Percentiles rank a stretch among this genome's conserved stretches.
phyloP scores from a whole-genome alignment of 2,797 vertebrate species.

The Gorsachius magnificus region DNA sequence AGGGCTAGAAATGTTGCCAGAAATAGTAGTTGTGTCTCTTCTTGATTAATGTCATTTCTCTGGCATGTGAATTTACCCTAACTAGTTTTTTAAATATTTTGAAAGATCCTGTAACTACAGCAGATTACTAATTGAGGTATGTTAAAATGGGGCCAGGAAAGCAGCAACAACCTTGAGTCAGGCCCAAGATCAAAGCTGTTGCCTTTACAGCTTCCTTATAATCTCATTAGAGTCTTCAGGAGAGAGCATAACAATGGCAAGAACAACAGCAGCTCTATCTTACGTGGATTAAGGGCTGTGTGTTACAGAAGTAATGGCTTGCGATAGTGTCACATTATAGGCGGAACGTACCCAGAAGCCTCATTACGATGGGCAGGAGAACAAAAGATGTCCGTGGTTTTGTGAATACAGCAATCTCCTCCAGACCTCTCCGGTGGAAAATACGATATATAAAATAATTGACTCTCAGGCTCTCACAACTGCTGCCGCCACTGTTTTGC shows the following conservation, averaged over 20 bases:
- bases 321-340: neutral
- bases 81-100: neutral
- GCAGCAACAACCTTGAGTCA: neutral
- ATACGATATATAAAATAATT: constrained; percentile 31
- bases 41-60: neutral
- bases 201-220: constrained; percentile 8
- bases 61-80: neutral
- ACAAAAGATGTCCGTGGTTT: constrained; percentile 26
- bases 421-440: neutral
- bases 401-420: constrained; percentile 9
- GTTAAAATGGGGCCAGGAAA: constrained; percentile 17
- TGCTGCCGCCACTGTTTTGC: neutral
- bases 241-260: constrained; percentile 5
- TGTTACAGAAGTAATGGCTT: neutral
- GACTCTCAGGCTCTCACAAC: neutral
- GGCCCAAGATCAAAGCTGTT: constrained; percentile 32
- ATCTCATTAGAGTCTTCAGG: constrained; percentile 47
- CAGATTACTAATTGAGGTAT: neutral
- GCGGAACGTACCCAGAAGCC: constrained; percentile 3
- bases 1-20: constrained; percentile 4
- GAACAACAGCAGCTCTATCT: constrained; percentile 1
- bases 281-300: constrained; percentile 12
- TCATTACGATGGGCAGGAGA: constrained; percentile 1
- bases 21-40: neutral
- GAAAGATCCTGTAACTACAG: neutral